Conservation (phyloP, 2,113 vertebrate species). For the Callipepla californica region DNA sequence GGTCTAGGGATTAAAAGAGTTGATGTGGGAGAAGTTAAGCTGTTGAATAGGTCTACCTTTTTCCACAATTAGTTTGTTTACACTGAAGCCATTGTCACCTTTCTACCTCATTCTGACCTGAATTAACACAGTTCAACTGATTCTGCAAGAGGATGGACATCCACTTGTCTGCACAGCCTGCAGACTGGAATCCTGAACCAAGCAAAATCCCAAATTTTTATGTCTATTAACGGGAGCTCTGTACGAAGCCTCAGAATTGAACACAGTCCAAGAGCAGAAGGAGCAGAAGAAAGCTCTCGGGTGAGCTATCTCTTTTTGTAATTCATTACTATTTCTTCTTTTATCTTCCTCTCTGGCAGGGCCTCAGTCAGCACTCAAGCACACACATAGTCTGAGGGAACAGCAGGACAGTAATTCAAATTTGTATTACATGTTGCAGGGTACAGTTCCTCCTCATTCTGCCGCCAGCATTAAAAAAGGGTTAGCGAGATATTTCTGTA, state of each 20-base stretch:
- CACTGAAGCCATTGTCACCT: neutral
- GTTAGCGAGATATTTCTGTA: neutral
- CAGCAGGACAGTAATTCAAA: constrained; percentile 39
- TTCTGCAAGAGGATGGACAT: neutral
- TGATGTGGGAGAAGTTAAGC: neutral
- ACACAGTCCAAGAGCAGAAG: constrained; percentile 31
- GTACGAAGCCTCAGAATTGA: neutral
- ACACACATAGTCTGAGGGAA: constrained; percentile 3
- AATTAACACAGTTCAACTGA: neutral
- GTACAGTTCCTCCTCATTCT: constrained; percentile 4
- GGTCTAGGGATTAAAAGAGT: neutral
- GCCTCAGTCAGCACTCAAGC: constrained; percentile 10
- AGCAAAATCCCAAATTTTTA: neutral
- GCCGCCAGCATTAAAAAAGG: neutral
- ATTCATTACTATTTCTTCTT: constrained; percentile 8
- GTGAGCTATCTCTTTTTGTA: constrained; percentile 18
- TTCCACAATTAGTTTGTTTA: neutral
- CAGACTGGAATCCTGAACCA: neutral
- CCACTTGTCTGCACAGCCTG: neutral
- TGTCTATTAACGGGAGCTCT: neutral
- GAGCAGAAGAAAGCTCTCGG: constrained; percentile 17
- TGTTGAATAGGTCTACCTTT: fast-evolving
- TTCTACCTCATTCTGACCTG: neutral
- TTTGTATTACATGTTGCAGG: neutral
- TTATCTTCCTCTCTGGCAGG: constrained; percentile 44